Percentiles rank a stretch among this genome's conserved stretches.
phyloP scores from a whole-genome alignment of 2,113 vertebrate genomes.

The Myotis brandtii region DNA sequence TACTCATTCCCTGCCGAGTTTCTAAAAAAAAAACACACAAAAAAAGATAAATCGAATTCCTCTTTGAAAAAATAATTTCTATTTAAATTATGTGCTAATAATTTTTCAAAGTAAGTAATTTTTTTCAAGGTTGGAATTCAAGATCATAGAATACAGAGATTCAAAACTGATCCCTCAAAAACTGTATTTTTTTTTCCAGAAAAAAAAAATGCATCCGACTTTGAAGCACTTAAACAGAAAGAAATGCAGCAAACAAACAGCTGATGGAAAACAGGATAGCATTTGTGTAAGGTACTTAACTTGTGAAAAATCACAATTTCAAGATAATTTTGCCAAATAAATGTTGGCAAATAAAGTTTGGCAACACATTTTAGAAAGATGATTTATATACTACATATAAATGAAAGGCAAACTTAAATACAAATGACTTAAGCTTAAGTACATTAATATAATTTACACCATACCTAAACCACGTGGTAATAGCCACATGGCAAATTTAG shows the following conservation, averaged over 20 bases:
- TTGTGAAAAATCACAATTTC: constrained; percentile 51
- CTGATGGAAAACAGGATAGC: background rate
- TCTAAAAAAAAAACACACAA: background rate
- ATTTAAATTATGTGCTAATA: constrained; percentile 22
- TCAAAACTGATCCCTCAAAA: constrained; percentile 34
- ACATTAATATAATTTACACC: constrained; percentile 47
- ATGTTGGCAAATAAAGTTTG: background rate
- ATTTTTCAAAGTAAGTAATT: constrained; percentile 31
- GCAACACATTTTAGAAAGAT: constrained; percentile 34
- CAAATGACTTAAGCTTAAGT: constrained; percentile 7
- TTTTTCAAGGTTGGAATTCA: constrained; percentile 7
- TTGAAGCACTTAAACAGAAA: constrained; percentile 31
- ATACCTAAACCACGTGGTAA: background rate
- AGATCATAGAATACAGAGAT: constrained; percentile 3
- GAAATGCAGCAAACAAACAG: background rate
- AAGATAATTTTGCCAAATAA: constrained; percentile 27
- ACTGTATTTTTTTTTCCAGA: background rate
- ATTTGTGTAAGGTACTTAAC: background rate
- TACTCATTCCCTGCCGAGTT: background rate
- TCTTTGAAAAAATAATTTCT: constrained; percentile 42
- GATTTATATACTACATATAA: background rate
- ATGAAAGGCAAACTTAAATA: constrained; percentile 50
- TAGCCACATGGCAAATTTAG: constrained; percentile 59
- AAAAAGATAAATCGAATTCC: background rate
- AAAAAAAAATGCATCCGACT: background rate